Evolutionary conservation across 2,113 vertebrate species (phyloP).

Genomic region (Dasypus novemcinctus): DNA sequence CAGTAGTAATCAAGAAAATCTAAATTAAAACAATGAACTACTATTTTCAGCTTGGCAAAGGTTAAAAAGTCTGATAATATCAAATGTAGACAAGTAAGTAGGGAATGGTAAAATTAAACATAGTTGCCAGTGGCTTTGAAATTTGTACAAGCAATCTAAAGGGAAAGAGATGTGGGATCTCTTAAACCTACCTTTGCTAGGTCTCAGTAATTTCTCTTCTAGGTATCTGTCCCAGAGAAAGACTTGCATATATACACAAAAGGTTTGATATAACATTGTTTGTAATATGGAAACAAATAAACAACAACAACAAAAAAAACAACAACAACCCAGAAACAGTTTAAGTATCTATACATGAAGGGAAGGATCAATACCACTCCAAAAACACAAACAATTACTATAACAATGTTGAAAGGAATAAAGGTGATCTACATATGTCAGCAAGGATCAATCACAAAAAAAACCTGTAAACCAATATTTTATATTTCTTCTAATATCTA

Average conservation of each 20-base stretch:
- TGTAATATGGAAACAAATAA: background rate
- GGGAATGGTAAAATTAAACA: background rate
- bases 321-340: background rate
- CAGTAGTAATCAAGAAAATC: background rate
- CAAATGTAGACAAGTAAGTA: background rate
- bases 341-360: background rate
- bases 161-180: background rate
- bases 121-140: background rate
- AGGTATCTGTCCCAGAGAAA: background rate
- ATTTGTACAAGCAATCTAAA: background rate
- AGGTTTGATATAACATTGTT: background rate
- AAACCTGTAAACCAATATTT: background rate
- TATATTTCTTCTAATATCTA: background rate
- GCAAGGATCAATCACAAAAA: background rate
- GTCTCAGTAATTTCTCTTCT: constrained; percentile 8
- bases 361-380: background rate
- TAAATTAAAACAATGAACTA: background rate
- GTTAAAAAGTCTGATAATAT: background rate
- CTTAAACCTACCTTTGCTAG: background rate
- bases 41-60: background rate
- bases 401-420: background rate
- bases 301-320: no score
- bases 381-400: background rate
- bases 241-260: background rate
- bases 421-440: background rate